A percentile compares a stretch with the other conserved stretches of the same genome.
Evolutionary conservation across 2,888 invertebrate species (phyloP).

Genomic region (Strigamia transsilvanica): DNA sequence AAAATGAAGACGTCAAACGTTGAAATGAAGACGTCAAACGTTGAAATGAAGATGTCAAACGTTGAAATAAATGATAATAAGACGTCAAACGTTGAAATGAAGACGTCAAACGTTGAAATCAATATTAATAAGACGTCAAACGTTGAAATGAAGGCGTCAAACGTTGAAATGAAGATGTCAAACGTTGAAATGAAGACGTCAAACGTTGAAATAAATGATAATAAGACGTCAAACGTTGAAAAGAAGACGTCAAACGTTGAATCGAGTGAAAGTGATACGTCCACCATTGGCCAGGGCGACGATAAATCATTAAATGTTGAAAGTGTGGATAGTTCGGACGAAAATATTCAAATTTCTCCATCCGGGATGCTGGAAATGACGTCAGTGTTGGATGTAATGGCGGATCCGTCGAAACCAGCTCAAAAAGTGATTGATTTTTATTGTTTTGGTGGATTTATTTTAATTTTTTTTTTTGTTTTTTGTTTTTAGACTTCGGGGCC

Average conservation of each 20-base stretch:
- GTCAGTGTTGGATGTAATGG: background rate
- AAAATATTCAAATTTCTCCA: background rate
- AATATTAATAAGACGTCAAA: background rate
- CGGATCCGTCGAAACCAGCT: background rate
- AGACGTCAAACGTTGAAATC: background rate
- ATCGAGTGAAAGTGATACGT: slow-evolving; percentile 44
- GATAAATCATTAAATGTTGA: background rate
- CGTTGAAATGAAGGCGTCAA: too few relatives aligned
- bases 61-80: too few relatives aligned
- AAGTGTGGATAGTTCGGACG: background rate
- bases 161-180: background rate
- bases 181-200: background rate
- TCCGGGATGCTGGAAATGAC: background rate
- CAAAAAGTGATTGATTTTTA: background rate
- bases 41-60: too few relatives aligned
- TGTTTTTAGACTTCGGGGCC: background rate
- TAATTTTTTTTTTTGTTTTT: too few relatives aligned
- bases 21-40: too few relatives aligned
- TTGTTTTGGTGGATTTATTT: too few relatives aligned
- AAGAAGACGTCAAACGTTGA: slow-evolving; percentile 25
- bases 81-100: too few relatives aligned
- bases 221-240: slow-evolving; percentile 15
- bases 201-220: slow-evolving; percentile 1
- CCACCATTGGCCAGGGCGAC: background rate
- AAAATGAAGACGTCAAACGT: too few relatives aligned